Evolutionary conservation across 2,888 invertebrate species (phyloP), one percentile per base, ranked within the genome.

Genomic region (Tribolium freemani): DNA sequence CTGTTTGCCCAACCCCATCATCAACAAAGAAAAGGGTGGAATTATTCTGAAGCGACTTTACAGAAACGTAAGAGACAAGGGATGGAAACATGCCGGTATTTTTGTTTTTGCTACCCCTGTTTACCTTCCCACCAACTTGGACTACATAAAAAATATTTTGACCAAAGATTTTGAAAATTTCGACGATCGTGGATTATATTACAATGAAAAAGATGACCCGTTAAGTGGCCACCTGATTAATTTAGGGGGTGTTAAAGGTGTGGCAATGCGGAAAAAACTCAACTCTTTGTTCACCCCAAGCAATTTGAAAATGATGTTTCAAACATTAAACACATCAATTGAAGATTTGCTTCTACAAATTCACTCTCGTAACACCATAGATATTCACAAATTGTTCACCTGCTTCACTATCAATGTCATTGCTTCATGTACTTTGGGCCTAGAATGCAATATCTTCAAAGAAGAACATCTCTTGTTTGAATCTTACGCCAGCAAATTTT

Each of bases 341-440:
- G 45, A 45, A 5, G 8, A 38, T 38, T 38, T 38, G n/a, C 8
- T 38, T n/a, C 2, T 5, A 8, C 5, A 38, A 38, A 38, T 38
- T 9, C 20, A 86, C 60, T 20, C 61, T 11, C 2, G 3, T 6
- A 57, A 71, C 46, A 68, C 67, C 11, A 68, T 60, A 21, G 71
- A 71, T 1, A 21, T 67, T 0, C 10, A 45, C 45, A 46, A 86
- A 87, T 0, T 64, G 1, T 44, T 51, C 0, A n/a, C 54, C 9
- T 44, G 60, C 13, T 71, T 67, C 21, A 67, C 68, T 1, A 68
- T 66, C 1, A 51, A 68, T 26, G 51, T 71, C 13, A 68, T 68
- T n/a, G 67, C 60, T 0, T 88, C 88, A 31, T 88, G 89, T 68
- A 90, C 89, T 8, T 91, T 91, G 78, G 91, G 91, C 16, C 85